Percentiles rank a stretch among this genome's conserved stretches.
These are phyloP conservation scores for Drosophila prolongata DNA, from an alignment of 2,888 invertebrate genomes.

Conservation along the genomic window DNA sequence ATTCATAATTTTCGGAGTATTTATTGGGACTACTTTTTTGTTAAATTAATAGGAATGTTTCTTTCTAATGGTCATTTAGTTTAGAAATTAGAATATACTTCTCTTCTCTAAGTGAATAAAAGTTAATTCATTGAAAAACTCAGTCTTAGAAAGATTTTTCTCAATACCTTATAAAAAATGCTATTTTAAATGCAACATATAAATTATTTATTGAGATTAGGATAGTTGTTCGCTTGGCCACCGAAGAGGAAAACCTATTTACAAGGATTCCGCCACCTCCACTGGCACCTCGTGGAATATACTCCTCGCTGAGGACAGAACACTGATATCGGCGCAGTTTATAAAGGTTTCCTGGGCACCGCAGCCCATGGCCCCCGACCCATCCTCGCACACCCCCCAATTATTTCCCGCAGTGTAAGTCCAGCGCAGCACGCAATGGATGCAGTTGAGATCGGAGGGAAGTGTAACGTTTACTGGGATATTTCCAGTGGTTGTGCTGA, in stretches of 20 bases:
- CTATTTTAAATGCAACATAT: background rate
- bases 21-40: background rate
- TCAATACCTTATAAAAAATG: no score
- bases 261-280: constrained; percentile 10
- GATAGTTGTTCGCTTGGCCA: background rate
- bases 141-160: no score
- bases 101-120: no score
- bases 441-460: constrained; percentile 85
- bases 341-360: constrained; percentile 85
- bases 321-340: constrained; percentile 85
- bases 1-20: constrained; percentile 47
- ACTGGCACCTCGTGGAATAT: constrained; percentile 33
- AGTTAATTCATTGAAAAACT: no score
- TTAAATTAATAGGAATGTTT: no score
- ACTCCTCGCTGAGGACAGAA: constrained; percentile 44
- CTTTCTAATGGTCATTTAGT: no score
- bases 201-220: constrained; percentile 25
- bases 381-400: constrained; percentile 85
- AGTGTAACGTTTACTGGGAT: constrained; percentile 66
- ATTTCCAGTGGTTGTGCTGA: constrained; percentile 62
- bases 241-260: background rate
- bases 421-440: constrained; percentile 86
- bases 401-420: constrained; percentile 85
- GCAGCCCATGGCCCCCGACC: constrained; percentile 84
- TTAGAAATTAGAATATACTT: background rate